These are phyloP conservation scores for Pseudopodoces humilis DNA, from an alignment of 2,113 vertebrate species.

Conservation along the genomic window DNA sequence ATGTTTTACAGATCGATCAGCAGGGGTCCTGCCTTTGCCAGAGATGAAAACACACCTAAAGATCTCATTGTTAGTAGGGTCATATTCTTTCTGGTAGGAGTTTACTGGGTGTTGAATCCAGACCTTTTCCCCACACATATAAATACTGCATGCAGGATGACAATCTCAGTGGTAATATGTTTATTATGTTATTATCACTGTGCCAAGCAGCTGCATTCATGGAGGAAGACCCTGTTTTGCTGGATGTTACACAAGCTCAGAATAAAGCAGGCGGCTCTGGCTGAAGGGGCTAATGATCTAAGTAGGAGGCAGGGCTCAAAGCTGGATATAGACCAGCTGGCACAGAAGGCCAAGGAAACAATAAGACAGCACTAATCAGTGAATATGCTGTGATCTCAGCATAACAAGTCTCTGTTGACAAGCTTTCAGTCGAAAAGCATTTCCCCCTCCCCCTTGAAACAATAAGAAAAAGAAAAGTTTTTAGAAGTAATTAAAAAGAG, in stretches of 20 bases:
- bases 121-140: not conserved
- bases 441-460: not conserved
- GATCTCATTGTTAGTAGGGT: not conserved
- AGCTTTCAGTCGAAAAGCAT: not conserved
- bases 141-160: not conserved
- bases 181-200: not conserved
- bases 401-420: slow-evolving; percentile 31
- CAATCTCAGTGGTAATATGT: not conserved
- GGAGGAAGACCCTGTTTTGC: not conserved
- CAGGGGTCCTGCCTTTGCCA: slow-evolving; percentile 6
- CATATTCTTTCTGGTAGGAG: not conserved
- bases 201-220: not conserved
- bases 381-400: slow-evolving; percentile 12
- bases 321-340: slow-evolving; percentile 56
- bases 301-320: slow-evolving; percentile 43
- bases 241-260: not conserved
- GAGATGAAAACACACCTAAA: not conserved
- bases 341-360: slow-evolving; percentile 25
- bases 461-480: not conserved
- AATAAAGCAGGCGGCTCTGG: not conserved
- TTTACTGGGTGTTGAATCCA: not conserved
- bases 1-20: not conserved
- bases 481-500: not conserved
- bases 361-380: slow-evolving; percentile 42
- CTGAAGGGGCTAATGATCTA: slow-evolving; percentile 42